Conservation (phyloP, 35 echinoderm and acorn worm genomes). For the Strongylocentrotus purpuratus region DNA sequence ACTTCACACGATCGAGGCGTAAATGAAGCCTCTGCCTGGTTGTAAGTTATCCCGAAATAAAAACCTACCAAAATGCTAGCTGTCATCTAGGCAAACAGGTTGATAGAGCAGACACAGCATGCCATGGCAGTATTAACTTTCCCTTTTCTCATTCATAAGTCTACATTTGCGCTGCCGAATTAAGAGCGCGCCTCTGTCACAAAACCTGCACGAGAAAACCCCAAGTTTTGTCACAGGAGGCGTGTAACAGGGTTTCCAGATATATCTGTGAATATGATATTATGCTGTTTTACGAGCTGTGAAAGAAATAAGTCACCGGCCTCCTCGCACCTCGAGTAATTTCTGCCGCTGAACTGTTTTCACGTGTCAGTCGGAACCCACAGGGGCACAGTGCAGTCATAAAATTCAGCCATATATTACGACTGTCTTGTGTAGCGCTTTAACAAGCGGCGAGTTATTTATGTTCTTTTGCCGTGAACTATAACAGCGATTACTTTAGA, state of each 20-base stretch:
- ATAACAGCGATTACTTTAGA: conserved; percentile 14
- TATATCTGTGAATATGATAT: not conserved
- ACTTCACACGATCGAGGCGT: not conserved
- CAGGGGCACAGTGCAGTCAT: not conserved
- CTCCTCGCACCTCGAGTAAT: not conserved
- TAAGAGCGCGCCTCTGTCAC: not conserved
- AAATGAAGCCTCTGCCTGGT: not conserved
- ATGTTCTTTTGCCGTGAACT: not conserved
- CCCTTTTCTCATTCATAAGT: not conserved
- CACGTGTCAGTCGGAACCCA: not conserved
- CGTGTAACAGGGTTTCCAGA: not conserved
- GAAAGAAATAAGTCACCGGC: not conserved
- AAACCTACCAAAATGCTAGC: conserved; percentile 17
- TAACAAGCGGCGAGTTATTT: not conserved
- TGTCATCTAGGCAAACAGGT: not conserved
- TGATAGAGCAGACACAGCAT: not conserved
- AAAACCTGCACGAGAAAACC: not conserved
- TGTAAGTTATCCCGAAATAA: conserved; percentile 18
- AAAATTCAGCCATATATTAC: not conserved
- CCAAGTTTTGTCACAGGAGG: not conserved
- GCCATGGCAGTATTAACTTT: not conserved
- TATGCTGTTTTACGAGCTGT: not conserved
- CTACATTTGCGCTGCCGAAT: not conserved
- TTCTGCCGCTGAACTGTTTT: not conserved
- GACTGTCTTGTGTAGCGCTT: not conserved